Evolutionary conservation across 2,113 vertebrate genomes (phyloP).

Genomic region (Puffinus mauretanicus): DNA sequence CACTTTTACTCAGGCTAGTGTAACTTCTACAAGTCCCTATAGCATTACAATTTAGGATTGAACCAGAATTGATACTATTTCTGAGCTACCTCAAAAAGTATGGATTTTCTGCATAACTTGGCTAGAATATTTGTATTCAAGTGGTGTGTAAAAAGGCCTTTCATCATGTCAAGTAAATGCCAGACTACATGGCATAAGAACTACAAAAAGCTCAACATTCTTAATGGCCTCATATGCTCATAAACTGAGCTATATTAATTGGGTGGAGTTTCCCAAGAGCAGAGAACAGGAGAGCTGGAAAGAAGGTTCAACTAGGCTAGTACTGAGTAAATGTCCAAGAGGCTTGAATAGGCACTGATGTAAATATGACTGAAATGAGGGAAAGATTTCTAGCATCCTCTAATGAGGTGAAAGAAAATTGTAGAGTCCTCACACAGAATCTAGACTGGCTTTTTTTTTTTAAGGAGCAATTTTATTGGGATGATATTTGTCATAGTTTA

Average conservation of each 20-base stretch:
- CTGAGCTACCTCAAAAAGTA: not conserved
- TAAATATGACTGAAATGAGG: not conserved
- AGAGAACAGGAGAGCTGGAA: not conserved
- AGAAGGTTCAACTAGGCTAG: not conserved
- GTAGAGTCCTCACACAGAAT: not conserved
- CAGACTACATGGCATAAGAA: not conserved
- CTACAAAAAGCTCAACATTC: not conserved
- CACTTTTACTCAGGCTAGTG: not conserved
- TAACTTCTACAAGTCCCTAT: not conserved
- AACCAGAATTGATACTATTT: not conserved
- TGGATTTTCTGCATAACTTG: not conserved
- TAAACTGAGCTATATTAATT: not conserved
- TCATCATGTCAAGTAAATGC: not conserved
- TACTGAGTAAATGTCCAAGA: not conserved
- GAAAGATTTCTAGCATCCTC: not conserved
- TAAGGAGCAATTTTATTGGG: not conserved
- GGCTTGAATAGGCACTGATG: not conserved
- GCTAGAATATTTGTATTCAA: not conserved
- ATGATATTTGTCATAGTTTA: not conserved
- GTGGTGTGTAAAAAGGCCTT: not conserved
- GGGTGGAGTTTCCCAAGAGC: not conserved
- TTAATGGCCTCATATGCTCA: not conserved
- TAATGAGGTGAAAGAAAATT: not conserved
- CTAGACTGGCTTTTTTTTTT: not conserved
- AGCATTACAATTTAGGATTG: not conserved